These are phyloP conservation scores for Tachyglossus aculeatus DNA, from an alignment of 2,797 vertebrate genomes.

Conservation along the genomic window DNA sequence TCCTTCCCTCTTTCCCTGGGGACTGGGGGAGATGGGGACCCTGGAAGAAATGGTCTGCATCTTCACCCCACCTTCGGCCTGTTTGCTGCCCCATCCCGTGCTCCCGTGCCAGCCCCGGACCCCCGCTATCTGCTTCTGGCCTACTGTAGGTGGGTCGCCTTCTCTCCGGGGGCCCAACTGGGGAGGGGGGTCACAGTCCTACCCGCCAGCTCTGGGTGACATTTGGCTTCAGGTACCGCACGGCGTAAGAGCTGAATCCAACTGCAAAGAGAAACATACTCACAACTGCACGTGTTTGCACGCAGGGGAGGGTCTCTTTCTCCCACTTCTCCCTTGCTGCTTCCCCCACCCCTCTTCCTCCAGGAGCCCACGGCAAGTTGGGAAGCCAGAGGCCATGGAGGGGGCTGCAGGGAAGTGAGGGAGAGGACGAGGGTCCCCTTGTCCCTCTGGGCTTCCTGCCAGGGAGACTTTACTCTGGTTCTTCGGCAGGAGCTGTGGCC, in stretches of 20 bases:
- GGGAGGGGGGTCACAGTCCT: background rate
- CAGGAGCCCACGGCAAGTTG: background rate
- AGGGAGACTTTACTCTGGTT: no score
- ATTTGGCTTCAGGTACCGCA: constrained; percentile 58
- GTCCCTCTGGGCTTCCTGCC: rapidly evolving
- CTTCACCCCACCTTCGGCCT: background rate
- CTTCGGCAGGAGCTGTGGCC: no score
- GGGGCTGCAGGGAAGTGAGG: no score
- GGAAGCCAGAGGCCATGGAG: no score
- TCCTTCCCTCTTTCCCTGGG: background rate
- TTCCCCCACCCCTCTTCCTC: background rate
- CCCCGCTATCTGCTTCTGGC: no score
- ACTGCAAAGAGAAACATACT: constrained; percentile 37
- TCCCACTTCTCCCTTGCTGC: no score
- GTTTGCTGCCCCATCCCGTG: no score
- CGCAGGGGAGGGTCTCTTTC: no score
- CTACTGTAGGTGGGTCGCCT: no score
- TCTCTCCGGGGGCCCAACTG: background rate
- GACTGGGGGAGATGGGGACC: background rate
- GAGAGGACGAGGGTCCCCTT: no score
- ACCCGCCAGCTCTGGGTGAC: constrained; percentile 67
- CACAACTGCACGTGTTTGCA: no score
- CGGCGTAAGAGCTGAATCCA: constrained; percentile 57
- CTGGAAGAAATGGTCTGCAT: background rate
- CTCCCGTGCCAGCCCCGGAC: no score